These are phyloP conservation scores for Drosophila kepulauana DNA, from an alignment of 1,140 invertebrate species.

Conservation along the genomic window DNA sequence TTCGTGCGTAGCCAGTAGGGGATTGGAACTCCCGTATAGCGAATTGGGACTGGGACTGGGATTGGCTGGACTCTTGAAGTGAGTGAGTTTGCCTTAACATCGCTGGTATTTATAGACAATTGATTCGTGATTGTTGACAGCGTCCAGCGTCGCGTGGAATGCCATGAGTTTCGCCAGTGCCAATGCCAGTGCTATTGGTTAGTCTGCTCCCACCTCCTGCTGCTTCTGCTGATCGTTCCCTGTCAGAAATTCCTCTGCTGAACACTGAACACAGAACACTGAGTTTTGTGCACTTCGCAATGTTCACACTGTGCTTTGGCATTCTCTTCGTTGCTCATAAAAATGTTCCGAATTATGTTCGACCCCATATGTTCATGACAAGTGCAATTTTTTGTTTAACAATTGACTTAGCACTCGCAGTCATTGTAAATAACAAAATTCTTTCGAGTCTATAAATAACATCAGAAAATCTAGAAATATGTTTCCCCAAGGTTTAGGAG, in stretches of 20 bases:
- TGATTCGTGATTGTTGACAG: conserved; percentile 83
- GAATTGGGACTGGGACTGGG: conserved; percentile 11
- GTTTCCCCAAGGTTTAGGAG: too few species aligned
- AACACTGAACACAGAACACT: too few species aligned
- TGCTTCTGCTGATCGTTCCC: neutral
- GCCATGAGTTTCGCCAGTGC: conserved; percentile 45
- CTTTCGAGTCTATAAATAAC: too few species aligned
- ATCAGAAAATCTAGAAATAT: too few species aligned
- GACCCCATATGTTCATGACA: conserved; percentile 46
- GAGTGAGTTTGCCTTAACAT: conserved; percentile 75
- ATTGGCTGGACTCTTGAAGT: conserved; percentile 22
- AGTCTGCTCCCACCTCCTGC: neutral
- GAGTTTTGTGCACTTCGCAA: conserved; percentile 9
- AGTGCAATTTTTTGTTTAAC: conserved; percentile 55
- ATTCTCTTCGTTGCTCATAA: conserved; percentile 77
- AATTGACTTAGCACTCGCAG: conserved; percentile 66
- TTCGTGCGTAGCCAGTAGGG: conserved; percentile 35
- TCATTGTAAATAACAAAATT: conserved; percentile 7
- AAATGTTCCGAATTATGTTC: conserved; percentile 72
- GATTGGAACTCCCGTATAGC: conserved; percentile 30
- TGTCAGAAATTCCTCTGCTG: conserved; percentile 12
- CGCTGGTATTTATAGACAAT: conserved; percentile 83
- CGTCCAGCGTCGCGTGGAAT: conserved; percentile 61
- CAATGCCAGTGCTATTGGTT: conserved; percentile 9
- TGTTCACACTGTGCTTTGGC: conserved; percentile 50